These are phyloP conservation scores for Gandaritis pyraliata DNA, from an alignment of 2,888 invertebrate genomes.

Conservation along the genomic window DNA sequence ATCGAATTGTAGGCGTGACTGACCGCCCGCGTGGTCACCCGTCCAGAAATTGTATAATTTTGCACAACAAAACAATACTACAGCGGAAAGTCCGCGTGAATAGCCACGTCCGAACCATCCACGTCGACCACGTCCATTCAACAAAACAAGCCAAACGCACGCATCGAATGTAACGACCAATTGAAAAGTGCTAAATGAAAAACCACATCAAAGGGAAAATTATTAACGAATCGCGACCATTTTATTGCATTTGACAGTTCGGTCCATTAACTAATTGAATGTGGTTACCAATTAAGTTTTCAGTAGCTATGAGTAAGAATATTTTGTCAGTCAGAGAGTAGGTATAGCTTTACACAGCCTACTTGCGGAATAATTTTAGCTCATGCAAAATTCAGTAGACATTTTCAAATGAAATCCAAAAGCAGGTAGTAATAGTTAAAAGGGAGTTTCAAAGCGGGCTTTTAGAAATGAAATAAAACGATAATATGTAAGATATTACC, in stretches of 20 bases:
- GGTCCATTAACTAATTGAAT: slow-evolving; percentile 22
- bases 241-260: slow-evolving; percentile 40
- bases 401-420: slow-evolving; percentile 59
- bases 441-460: slow-evolving; percentile 68
- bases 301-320: not conserved
- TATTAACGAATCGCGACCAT: slow-evolving; percentile 45
- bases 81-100: slow-evolving; percentile 63
- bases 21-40: slow-evolving; percentile 61
- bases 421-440: slow-evolving; percentile 57
- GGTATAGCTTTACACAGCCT: too few species aligned
- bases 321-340: not conserved
- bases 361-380: slow-evolving; percentile 18
- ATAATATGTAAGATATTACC: slow-evolving; percentile 72
- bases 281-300: not conserved
- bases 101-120: slow-evolving; percentile 68
- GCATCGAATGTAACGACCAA: slow-evolving; percentile 59
- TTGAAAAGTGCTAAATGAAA: slow-evolving; percentile 69
- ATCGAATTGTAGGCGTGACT: slow-evolving; percentile 59
- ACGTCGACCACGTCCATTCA: slow-evolving; percentile 68
- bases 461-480: slow-evolving; percentile 75
- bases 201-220: slow-evolving; percentile 60
- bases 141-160: slow-evolving; percentile 81
- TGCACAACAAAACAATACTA: slow-evolving; percentile 71
- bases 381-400: slow-evolving; percentile 49
- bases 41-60: slow-evolving; percentile 78